Conservation (phyloP, 2,113 vertebrate species). For the Trogon melanurus region DNA sequence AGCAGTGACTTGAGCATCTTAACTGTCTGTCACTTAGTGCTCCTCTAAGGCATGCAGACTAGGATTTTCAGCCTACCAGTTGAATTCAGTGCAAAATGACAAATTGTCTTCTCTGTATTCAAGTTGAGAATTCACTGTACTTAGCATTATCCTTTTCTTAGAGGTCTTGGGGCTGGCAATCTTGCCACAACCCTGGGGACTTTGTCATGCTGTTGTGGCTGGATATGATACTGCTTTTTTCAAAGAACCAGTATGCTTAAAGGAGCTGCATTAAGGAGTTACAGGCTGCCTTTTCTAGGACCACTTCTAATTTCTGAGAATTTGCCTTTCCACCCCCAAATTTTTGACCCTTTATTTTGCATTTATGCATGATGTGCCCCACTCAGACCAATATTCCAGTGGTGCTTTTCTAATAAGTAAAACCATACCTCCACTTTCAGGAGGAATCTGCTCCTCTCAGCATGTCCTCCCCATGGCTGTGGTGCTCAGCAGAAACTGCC, state of each 20-base stretch:
- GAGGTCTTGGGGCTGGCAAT: background rate
- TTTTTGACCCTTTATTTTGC: background rate
- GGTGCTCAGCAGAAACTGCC: background rate
- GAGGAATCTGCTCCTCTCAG: background rate
- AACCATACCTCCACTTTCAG: background rate
- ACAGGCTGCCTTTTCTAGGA: background rate
- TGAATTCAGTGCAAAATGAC: background rate
- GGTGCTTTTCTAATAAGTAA: background rate
- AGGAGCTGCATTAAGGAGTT: background rate
- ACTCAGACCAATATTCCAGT: background rate
- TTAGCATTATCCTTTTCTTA: background rate
- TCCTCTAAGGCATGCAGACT: background rate
- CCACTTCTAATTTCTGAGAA: background rate
- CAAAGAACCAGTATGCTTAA: background rate
- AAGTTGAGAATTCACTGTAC: background rate
- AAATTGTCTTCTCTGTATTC: background rate
- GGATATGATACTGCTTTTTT: background rate
- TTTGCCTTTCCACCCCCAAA: background rate
- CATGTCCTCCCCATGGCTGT: fast-evolving
- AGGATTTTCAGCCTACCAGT: background rate
- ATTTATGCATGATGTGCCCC: background rate
- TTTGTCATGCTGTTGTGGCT: background rate
- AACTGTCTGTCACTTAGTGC: background rate
- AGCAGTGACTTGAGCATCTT: background rate
- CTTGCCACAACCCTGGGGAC: background rate